Evolutionary conservation across 1,140 invertebrate species (phyloP).

Genomic region (Halotydeus destructor): DNA sequence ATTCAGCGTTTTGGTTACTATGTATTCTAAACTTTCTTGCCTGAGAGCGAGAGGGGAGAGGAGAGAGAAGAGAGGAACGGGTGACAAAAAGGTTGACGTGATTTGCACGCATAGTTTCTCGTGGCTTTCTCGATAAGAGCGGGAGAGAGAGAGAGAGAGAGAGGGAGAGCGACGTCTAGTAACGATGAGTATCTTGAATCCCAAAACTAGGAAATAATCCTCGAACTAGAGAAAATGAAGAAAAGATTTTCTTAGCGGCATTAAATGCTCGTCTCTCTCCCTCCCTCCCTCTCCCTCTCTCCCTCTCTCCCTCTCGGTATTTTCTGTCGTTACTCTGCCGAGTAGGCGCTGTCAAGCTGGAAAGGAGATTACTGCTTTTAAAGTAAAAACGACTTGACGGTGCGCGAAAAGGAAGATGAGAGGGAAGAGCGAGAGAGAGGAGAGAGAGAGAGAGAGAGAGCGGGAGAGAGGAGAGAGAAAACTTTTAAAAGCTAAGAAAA

Average conservation of each 20-base stretch:
- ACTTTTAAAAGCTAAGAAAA: too few relatives aligned
- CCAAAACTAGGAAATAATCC: not conserved
- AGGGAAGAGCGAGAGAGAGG: too few relatives aligned
- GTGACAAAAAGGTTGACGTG: too few relatives aligned
- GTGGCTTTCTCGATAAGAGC: too few relatives aligned
- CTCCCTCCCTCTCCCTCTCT: not conserved
- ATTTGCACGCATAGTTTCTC: too few relatives aligned
- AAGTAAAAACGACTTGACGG: too few relatives aligned
- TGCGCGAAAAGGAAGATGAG: too few relatives aligned
- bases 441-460: too few relatives aligned
- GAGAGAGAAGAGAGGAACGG: not conserved
- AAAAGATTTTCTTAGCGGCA: not conserved
- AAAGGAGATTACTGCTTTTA: not conserved
- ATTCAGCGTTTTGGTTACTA: not conserved
- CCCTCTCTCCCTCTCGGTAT: not conserved
- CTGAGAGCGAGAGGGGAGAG: not conserved
- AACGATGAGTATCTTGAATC: slow-evolving; percentile 1
- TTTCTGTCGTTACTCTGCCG: not conserved
- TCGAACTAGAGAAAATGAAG: not conserved
- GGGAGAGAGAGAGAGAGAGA: not conserved
- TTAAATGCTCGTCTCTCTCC: not conserved
- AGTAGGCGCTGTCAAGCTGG: not conserved
- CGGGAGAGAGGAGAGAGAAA: too few relatives aligned
- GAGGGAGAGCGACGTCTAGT: not conserved
- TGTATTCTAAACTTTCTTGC: not conserved